These are phyloP conservation scores for Petrocephalus sullivani DNA, from an alignment of 2,797 vertebrate species.

Conservation along the genomic window DNA sequence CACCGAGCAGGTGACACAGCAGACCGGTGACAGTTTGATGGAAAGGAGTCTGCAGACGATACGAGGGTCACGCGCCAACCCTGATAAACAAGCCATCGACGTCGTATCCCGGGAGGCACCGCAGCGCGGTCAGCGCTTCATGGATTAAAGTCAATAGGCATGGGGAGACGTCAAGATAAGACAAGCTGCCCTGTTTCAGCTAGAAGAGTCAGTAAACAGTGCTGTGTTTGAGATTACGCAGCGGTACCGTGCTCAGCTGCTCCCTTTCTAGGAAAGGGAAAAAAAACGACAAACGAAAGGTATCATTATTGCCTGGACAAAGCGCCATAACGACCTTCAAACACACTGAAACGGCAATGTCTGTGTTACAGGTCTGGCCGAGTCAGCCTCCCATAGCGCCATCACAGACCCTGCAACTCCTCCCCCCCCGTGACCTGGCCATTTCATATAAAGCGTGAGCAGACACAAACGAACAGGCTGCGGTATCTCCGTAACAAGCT, in stretches of 20 bases:
- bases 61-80: background rate
- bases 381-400: background rate
- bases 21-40: background rate
- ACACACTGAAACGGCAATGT: background rate
- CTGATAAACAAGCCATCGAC: background rate
- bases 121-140: background rate
- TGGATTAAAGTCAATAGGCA: background rate
- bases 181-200: background rate
- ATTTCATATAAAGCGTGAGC: background rate
- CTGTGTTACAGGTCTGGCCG: background rate
- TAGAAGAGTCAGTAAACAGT: background rate
- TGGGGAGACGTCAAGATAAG: background rate
- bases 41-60: background rate
- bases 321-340: background rate
- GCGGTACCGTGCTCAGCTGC: background rate
- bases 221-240: background rate
- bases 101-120: background rate
- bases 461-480: background rate
- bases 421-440: background rate
- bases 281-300: background rate
- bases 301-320: background rate
- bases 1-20: background rate
- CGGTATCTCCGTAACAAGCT: background rate
- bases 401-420: background rate
- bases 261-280: background rate